These are phyloP conservation scores for Zaprionus vittiger DNA, from an alignment of 1,140 invertebrate genomes.

Conservation along the genomic window DNA sequence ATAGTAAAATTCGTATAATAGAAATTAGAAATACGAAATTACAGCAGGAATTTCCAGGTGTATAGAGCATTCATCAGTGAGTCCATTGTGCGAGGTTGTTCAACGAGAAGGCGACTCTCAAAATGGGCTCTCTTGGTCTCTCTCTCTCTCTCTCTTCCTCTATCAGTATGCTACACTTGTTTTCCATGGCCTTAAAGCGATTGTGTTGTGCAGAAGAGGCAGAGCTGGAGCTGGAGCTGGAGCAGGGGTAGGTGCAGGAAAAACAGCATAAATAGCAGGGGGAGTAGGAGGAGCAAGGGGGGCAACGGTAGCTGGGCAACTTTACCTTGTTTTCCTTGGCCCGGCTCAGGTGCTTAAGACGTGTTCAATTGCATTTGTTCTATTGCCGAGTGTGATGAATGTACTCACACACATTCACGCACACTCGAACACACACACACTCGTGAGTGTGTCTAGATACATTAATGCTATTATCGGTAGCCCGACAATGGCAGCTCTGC, in stretches of 20 bases:
- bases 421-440: not conserved
- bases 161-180: not conserved
- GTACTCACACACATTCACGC: not conserved
- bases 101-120: not conserved
- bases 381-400: slow-evolving; percentile 10
- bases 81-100: not conserved
- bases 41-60: not conserved
- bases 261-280: not conserved
- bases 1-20: not conserved
- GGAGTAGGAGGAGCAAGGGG: not conserved
- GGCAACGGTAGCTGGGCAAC: not conserved
- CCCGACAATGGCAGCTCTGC: slow-evolving; percentile 22
- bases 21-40: not conserved
- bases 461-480: slow-evolving; percentile 36
- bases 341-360: slow-evolving; percentile 16
- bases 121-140: not conserved
- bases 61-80: not conserved
- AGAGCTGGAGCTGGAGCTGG: not conserved
- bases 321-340: not conserved
- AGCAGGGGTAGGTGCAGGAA: not conserved
- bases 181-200: not conserved
- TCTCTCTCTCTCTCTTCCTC: not conserved
- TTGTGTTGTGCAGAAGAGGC: not conserved
- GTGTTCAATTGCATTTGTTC: slow-evolving; percentile 20
- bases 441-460: not conserved